Percentiles rank a stretch among this genome's conserved stretches.
These are phyloP conservation scores for Leucoma salicis DNA, from an alignment of 2,888 invertebrate genomes.

Conservation along the genomic window DNA sequence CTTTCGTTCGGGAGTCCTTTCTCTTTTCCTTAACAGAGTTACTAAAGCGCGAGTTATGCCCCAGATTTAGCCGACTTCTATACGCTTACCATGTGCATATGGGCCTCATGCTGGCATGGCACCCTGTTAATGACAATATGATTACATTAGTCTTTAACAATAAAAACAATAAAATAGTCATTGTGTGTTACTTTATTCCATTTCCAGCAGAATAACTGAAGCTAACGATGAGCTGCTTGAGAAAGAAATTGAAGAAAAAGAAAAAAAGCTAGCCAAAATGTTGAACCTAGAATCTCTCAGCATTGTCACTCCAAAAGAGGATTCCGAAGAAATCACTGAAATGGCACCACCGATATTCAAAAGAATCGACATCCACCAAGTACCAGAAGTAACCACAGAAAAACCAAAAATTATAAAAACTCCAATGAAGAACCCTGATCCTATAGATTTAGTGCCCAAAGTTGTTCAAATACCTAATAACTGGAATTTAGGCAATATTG, in stretches of 20 bases:
- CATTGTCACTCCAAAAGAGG: slow-evolving; percentile 38
- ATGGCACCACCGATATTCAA: slow-evolving; percentile 10
- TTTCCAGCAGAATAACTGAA: slow-evolving; percentile 75
- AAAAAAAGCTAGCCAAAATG: slow-evolving; percentile 86
- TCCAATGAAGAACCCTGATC: slow-evolving; percentile 26
- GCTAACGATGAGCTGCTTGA: slow-evolving; percentile 85
- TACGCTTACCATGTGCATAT: too few species aligned
- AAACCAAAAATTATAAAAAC: slow-evolving; percentile 17
- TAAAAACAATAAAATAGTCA: too few species aligned
- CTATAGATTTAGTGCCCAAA: slow-evolving; percentile 67
- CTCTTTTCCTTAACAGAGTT: too few species aligned
- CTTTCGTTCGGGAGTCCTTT: too few species aligned
- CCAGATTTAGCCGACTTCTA: too few species aligned
- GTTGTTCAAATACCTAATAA: slow-evolving; percentile 79
- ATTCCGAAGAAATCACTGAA: slow-evolving; percentile 13
- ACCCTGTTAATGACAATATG: too few species aligned
- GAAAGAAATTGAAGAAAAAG: slow-evolving; percentile 88
- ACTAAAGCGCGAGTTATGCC: too few species aligned
- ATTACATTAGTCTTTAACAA: too few species aligned
- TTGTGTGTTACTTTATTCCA: too few species aligned
- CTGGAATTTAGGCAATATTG: slow-evolving; percentile 82
- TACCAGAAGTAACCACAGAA: slow-evolving; percentile 13
- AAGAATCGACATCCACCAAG: slow-evolving; percentile 17
- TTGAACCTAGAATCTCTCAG: slow-evolving; percentile 83
- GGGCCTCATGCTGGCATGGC: too few species aligned